A percentile compares a stretch with the other conserved stretches of the same genome.
Conservation (phyloP, 2,797 vertebrate species). For the Poecilia wingei region DNA sequence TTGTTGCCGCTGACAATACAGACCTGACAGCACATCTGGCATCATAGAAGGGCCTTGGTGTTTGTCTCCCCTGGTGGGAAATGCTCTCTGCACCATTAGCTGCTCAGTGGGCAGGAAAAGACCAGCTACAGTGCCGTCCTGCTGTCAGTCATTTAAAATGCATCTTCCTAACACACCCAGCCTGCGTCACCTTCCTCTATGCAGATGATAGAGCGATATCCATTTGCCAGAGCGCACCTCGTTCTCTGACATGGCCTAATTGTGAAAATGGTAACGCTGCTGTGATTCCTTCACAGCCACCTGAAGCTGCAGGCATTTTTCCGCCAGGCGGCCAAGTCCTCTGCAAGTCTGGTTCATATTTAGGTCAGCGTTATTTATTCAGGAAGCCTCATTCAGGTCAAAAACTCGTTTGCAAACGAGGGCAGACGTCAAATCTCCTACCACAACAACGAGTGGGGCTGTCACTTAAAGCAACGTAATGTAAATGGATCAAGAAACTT, state of each 20-base stretch:
- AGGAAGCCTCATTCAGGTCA: slow-evolving; percentile 5
- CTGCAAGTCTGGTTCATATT: neutral
- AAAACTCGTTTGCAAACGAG: neutral
- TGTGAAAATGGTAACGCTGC: slow-evolving; percentile 11
- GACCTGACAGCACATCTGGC: slow-evolving; percentile 79
- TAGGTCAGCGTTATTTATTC: slow-evolving; percentile 12
- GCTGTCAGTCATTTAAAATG: slow-evolving; percentile 60
- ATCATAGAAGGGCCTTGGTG: slow-evolving; percentile 55
- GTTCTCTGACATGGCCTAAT: neutral
- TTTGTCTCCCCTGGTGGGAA: slow-evolving; percentile 64
- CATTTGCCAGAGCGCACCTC: slow-evolving; percentile 6
- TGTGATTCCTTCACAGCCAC: slow-evolving; percentile 1
- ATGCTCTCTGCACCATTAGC: slow-evolving; percentile 77
- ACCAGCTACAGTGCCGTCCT: slow-evolving; percentile 46
- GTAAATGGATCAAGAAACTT: neutral
- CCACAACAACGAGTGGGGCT: neutral
- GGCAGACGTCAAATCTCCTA: neutral
- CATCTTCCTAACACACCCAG: slow-evolving; percentile 54
- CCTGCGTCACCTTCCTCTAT: slow-evolving; percentile 3
- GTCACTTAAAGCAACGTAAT: neutral
- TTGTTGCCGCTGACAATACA: slow-evolving; percentile 73
- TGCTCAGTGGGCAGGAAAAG: slow-evolving; percentile 75
- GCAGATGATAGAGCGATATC: slow-evolving; percentile 21
- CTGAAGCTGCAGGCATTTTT: neutral
- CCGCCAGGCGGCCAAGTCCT: neutral